Percentiles rank a stretch among this genome's conserved stretches.
These are phyloP conservation scores for Gallinago jamesoni DNA, from an alignment of 2,113 vertebrate species.

Conservation along the genomic window DNA sequence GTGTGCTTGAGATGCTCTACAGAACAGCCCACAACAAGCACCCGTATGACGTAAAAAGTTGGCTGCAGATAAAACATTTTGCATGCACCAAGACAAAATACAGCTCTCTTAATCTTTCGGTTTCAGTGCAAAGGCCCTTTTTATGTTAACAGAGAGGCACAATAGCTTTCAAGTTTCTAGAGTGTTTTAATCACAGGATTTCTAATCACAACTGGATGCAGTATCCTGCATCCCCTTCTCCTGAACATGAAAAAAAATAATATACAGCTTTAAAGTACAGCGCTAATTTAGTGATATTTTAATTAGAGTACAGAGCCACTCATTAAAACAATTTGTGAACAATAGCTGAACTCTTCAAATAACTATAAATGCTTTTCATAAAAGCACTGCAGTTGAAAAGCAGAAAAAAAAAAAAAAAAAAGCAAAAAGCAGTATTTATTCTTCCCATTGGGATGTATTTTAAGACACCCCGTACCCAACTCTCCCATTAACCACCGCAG, in stretches of 20 bases:
- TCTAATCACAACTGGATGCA: background rate
- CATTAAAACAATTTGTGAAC: background rate
- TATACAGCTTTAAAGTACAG: fast-evolving
- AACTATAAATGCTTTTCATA: background rate
- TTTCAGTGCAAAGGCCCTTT: background rate
- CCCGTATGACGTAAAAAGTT: background rate
- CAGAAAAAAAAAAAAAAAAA: too few species aligned
- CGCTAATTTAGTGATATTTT: background rate
- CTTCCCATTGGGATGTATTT: background rate
- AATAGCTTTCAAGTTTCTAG: background rate
- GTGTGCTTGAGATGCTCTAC: background rate
- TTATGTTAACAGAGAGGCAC: background rate
- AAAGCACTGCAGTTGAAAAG: background rate
- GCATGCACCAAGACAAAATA: background rate
- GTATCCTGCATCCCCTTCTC: background rate
- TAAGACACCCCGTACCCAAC: background rate
- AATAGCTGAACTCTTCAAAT: background rate
- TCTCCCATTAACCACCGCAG: background rate
- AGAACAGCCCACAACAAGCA: background rate
- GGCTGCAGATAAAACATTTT: background rate
- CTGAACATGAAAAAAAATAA: background rate
- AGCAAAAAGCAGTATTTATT: background rate
- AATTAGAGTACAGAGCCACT: background rate
- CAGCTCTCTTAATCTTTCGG: background rate
- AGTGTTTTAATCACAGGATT: background rate